phyloP scores from a whole-genome alignment of 2,113 vertebrate genomes.

The Cynopterus brachyotis region DNA sequence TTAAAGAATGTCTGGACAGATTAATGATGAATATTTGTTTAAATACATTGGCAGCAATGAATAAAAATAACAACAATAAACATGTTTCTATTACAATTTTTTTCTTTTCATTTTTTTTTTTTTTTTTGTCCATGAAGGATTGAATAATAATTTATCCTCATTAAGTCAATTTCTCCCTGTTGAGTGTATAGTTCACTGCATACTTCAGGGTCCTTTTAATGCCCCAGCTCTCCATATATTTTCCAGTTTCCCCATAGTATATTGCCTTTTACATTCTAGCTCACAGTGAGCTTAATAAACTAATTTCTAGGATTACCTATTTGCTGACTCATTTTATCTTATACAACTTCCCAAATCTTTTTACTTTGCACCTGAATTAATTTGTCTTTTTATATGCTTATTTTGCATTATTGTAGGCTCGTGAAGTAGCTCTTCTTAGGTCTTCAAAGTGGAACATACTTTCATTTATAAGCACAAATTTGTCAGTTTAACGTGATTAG shows the following conservation, averaged over 20 bases:
- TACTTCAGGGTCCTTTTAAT: background rate
- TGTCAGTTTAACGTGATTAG: background rate
- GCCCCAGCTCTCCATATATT: background rate
- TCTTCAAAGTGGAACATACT: background rate
- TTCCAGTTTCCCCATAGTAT: background rate
- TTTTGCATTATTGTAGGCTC: background rate
- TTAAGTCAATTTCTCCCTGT: background rate
- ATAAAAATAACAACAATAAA: background rate
- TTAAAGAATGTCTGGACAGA: background rate
- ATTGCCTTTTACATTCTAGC: background rate
- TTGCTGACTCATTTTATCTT: background rate
- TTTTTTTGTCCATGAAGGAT: background rate
- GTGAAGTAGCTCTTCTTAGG: background rate
- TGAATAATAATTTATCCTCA: background rate
- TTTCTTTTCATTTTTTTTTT: background rate
- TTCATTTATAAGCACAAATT: background rate
- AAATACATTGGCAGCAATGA: background rate
- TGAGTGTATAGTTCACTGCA: background rate
- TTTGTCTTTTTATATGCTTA: background rate
- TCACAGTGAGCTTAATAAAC: background rate
- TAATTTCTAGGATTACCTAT: background rate
- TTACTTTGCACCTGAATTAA: background rate
- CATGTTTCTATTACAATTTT: background rate
- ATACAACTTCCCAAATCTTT: background rate
- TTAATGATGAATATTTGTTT: background rate